Evolutionary conservation across 2,797 vertebrate species (phyloP), one percentile per base, ranked within the genome.

Genomic region (Sebastiscus tertius): DNA sequence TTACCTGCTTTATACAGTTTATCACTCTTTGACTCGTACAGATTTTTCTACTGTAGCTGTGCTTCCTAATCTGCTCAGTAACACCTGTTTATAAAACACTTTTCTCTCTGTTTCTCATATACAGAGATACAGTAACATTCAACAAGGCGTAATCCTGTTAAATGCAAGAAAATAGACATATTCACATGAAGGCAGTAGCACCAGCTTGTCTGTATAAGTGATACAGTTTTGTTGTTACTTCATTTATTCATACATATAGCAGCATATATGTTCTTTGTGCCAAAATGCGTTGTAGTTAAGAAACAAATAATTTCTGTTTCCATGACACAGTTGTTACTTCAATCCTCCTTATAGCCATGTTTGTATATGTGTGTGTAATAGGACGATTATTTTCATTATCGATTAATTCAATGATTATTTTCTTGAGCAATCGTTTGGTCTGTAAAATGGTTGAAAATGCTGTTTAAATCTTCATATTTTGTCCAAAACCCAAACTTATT

Each of bases 31-130:
- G 5, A 74, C 63, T 16, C 0, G 0, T 71, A n/a, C 6, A 46
- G 58, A 9, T 20, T 72, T 75, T 82, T 75, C 64, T 78, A 58
- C 75, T 29, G 14, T 65, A 66, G 34, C 67, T 65, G 56, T 72
- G 72, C 63, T 81, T 75, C 61, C 75, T 63, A 6, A 54, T 42
- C 66, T 58, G 39, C 52, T 63, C 13, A 27, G 62, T 56, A n/a
- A 67, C 33, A 13, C 18, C 27, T 72, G 39, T 78, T 68, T 31
- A 49, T 71, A 39, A 14, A 56, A 29, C 36, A 1, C 2, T 2
- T 12, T 52, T 66, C 5, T 54, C 13, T 83, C 26, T 64, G 3
- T 66, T 60, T 64, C 24, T 59, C 18, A 8, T 64, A 29, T 20
- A 36, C 46, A n/a, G 13, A 39, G 26, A 56, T 36, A 42, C 49